A percentile compares a stretch with the other conserved stretches of the same genome.
phyloP scores from a whole-genome alignment of 2,113 vertebrate genomes.

The Dromas ardeola region DNA sequence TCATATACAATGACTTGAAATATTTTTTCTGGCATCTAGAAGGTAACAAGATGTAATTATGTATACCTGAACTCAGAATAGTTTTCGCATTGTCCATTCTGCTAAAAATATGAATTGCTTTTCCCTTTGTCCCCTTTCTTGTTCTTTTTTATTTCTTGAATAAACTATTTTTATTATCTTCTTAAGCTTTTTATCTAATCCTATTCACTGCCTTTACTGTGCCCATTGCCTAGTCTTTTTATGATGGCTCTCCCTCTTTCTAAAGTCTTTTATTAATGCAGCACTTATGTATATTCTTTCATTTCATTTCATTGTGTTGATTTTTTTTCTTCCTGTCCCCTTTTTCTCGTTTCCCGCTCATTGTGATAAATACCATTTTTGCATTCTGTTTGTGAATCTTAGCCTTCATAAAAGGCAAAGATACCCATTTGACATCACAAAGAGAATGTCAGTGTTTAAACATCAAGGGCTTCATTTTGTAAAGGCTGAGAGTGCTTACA shows the following conservation, averaged over 20 bases:
- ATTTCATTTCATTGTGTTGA: not conserved
- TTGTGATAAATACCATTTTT: constrained; percentile 41
- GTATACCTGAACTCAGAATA: not conserved
- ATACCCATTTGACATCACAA: not conserved
- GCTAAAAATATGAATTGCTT: constrained; percentile 22
- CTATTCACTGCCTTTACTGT: constrained; percentile 33
- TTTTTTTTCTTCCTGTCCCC: not conserved
- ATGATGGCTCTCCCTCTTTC: not conserved
- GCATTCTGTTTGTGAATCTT: constrained; percentile 43
- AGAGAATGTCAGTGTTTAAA: constrained; percentile 3
- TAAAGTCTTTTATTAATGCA: not conserved
- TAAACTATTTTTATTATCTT: constrained; percentile 44
- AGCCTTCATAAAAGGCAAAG: constrained; percentile 7
- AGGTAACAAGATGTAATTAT: not conserved
- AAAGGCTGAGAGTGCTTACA: not conserved
- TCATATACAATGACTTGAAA: not conserved
- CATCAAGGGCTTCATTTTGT: not conserved
- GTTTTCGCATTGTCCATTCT: not conserved
- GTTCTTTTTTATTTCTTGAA: constrained; percentile 35
- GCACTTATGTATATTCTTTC: not conserved
- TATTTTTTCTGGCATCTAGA: not conserved
- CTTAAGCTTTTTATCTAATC: constrained; percentile 47
- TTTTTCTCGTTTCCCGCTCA: not conserved
- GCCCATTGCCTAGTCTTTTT: not conserved
- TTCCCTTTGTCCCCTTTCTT: not conserved